Conservation (phyloP, 2,113 vertebrate genomes). For the Alligator sinensis region DNA sequence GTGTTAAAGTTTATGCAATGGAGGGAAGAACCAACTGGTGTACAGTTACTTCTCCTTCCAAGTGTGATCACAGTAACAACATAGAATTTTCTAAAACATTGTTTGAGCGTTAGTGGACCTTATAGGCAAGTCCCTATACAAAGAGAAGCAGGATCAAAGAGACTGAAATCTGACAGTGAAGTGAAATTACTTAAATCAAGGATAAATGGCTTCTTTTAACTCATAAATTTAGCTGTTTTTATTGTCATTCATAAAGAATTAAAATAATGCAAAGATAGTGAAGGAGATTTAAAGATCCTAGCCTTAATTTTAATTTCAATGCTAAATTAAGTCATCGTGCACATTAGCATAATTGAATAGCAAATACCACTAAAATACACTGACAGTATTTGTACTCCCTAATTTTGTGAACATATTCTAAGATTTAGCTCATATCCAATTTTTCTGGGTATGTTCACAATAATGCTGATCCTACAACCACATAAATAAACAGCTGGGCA, state of each 20-base stretch:
- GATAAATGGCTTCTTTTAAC: not conserved
- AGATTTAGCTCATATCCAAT: constrained; percentile 9
- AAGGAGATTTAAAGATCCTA: not conserved
- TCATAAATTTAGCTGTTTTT: not conserved
- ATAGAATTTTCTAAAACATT: not conserved
- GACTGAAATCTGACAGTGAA: not conserved
- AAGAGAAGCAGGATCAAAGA: not conserved
- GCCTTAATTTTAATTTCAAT: not conserved
- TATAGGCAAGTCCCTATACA: not conserved
- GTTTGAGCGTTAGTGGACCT: not conserved
- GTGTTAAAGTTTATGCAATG: not conserved
- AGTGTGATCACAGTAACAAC: not conserved
- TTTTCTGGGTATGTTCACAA: not conserved
- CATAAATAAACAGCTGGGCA: not conserved
- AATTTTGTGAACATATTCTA: constrained; percentile 31
- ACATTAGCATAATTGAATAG: constrained; percentile 53
- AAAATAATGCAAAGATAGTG: not conserved
- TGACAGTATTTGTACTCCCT: constrained; percentile 9
- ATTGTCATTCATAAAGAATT: not conserved
- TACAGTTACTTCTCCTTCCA: not conserved
- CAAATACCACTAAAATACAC: not conserved
- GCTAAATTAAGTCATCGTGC: constrained; percentile 23
- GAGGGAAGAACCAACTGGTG: not conserved
- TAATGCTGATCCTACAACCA: not conserved
- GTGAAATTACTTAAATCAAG: not conserved